phyloP scores from a whole-genome alignment of 2,797 vertebrate species.

The Sparidentex hasta region DNA sequence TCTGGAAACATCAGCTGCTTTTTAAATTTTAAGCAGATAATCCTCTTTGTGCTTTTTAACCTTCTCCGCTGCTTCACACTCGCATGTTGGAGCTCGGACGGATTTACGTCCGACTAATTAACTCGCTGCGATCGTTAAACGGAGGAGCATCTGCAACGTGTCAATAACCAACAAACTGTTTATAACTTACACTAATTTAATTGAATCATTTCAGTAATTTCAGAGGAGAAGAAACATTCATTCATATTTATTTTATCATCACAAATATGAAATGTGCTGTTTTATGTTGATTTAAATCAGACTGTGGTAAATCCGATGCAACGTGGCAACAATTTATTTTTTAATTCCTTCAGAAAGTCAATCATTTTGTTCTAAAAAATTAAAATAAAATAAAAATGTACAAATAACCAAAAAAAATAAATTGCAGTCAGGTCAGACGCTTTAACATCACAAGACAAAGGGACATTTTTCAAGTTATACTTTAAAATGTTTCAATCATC shows the following conservation, averaged over 20 bases:
- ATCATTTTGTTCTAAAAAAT: background rate
- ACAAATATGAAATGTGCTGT: background rate
- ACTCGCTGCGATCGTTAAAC: background rate
- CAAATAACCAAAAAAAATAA: background rate
- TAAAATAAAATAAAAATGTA: background rate
- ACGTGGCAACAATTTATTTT: background rate
- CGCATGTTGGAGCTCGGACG: background rate
- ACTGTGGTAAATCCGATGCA: background rate
- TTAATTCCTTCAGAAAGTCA: background rate
- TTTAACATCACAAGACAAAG: background rate
- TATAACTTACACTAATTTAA: background rate
- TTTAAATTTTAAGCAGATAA: constrained; percentile 49
- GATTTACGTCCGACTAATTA: constrained; percentile 44
- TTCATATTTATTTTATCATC: background rate
- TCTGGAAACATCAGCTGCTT: constrained; percentile 41
- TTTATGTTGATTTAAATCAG: background rate
- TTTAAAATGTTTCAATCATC: background rate
- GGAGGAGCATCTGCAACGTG: background rate
- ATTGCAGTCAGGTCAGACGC: background rate
- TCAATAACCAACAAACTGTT: background rate
- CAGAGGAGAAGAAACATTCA: background rate
- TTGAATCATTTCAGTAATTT: background rate
- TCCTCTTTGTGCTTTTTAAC: constrained; percentile 68
- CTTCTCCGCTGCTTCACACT: constrained; percentile 40
- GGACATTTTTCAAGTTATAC: background rate